phyloP scores from a whole-genome alignment of 1,140 invertebrate genomes.

The Calliopsis andreniformis region DNA sequence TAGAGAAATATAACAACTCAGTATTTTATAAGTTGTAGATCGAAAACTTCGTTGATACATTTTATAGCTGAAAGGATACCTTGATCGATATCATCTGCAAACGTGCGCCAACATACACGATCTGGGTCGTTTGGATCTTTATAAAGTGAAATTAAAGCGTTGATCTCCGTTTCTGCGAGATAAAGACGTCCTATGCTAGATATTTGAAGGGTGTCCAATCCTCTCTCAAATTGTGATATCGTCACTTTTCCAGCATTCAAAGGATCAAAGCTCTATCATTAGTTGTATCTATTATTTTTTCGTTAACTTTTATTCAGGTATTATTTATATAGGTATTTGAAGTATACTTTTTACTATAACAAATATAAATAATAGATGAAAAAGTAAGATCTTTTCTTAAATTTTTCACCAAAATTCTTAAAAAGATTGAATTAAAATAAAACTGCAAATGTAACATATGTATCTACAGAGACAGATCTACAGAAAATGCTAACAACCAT shows the following conservation, averaged over 20 bases:
- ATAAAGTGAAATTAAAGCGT: constrained; percentile 83
- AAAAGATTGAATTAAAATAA: too few relatives aligned
- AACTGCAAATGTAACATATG: too few relatives aligned
- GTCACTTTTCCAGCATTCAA: constrained; percentile 85
- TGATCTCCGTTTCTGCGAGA: constrained; percentile 83
- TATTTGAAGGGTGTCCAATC: constrained; percentile 84
- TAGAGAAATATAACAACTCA: too few relatives aligned
- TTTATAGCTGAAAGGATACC: too few relatives aligned
- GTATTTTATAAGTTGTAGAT: too few relatives aligned
- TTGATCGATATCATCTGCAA: constrained; percentile 87
- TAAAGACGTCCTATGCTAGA: constrained; percentile 80
- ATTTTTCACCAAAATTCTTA: too few relatives aligned
- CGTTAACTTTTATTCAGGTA: not conserved
- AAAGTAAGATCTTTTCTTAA: too few relatives aligned
- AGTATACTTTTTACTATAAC: too few relatives aligned
- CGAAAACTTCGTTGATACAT: too few relatives aligned
- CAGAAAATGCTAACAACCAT: too few relatives aligned
- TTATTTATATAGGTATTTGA: constrained; percentile 6
- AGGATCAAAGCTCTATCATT: constrained; percentile 83
- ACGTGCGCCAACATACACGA: constrained; percentile 86
- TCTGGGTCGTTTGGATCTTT: constrained; percentile 84
- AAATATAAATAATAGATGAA: too few relatives aligned
- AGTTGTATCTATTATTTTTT: not conserved
- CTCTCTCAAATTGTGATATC: constrained; percentile 85
- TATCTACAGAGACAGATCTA: too few relatives aligned